Evolutionary conservation across 2,888 invertebrate species (phyloP).

Genomic region (Electrophaes corylata): DNA sequence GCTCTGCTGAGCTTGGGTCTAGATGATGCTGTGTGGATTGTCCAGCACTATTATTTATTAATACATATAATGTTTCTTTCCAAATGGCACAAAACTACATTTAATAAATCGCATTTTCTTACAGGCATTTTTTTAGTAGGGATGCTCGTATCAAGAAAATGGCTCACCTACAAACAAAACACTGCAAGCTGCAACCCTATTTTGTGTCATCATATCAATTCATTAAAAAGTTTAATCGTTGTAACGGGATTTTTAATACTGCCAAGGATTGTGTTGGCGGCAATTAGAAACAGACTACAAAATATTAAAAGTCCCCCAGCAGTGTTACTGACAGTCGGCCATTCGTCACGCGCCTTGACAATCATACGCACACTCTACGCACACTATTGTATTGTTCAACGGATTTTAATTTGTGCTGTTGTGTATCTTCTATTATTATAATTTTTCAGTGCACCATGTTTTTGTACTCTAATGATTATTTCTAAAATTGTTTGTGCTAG

Average conservation of each 20-base stretch:
- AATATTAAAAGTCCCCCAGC: slow-evolving; percentile 72
- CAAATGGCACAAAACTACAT: too few relatives aligned
- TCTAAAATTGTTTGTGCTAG: too few relatives aligned
- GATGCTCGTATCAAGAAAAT: too few relatives aligned
- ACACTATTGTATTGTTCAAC: slow-evolving; percentile 33
- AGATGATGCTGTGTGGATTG: too few relatives aligned
- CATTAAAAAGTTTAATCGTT: slow-evolving; percentile 50
- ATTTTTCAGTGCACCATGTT: neutral
- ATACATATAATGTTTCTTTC: too few relatives aligned
- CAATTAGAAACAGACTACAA: slow-evolving; percentile 75
- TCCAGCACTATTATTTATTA: too few relatives aligned
- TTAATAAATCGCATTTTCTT: too few relatives aligned
- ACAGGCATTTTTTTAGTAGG: too few relatives aligned
- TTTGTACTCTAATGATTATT: neutral
- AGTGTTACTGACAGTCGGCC: slow-evolving; percentile 56
- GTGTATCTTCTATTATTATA: slow-evolving; percentile 29
- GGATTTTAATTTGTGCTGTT: slow-evolving; percentile 46
- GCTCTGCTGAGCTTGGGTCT: too few relatives aligned
- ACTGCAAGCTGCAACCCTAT: slow-evolving; percentile 15
- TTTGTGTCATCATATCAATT: slow-evolving; percentile 7
- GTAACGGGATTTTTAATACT: slow-evolving; percentile 51
- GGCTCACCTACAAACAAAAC: neutral
- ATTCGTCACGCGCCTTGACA: slow-evolving; percentile 62
- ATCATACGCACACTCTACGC: slow-evolving; percentile 50
- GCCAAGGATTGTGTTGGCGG: slow-evolving; percentile 55